Evolutionary conservation across 2,888 invertebrate species (phyloP).

Genomic region (Campoplex nolae): DNA sequence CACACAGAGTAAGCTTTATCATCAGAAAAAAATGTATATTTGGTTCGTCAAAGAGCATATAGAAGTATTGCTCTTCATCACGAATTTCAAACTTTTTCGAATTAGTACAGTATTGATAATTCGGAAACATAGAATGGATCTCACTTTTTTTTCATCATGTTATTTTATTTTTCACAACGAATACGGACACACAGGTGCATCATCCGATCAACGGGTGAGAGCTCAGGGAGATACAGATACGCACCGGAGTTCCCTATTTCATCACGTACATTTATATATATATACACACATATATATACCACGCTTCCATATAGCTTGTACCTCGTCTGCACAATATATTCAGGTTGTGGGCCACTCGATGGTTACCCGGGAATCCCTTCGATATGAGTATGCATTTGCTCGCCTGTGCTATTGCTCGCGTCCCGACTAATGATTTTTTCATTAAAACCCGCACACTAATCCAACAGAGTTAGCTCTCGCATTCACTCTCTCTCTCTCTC

Average conservation of each 20-base stretch:
- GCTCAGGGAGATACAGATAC: constrained; percentile 56
- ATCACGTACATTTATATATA: not conserved
- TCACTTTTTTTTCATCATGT: not conserved
- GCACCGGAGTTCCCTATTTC: constrained; percentile 64
- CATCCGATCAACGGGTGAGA: constrained; percentile 59
- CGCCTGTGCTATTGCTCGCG: constrained; percentile 14
- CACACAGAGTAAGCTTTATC: not conserved
- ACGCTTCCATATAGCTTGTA: constrained; percentile 32
- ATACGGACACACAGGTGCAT: constrained; percentile 45
- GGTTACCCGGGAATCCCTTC: constrained; percentile 6
- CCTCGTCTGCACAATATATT: constrained; percentile 17
- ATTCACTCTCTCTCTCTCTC: constrained; percentile 23
- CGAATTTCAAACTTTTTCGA: not conserved
- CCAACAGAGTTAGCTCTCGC: not conserved
- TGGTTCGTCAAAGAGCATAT: constrained; percentile 3
- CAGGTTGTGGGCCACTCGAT: constrained; percentile 23
- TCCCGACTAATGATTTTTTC: constrained; percentile 66
- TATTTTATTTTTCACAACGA: constrained; percentile 51
- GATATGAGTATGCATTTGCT: constrained; percentile 50
- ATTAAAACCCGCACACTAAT: constrained; percentile 58
- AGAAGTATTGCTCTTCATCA: not conserved
- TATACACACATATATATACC: not conserved
- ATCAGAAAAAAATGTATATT: not conserved
- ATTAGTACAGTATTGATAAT: not conserved
- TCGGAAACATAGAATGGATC: not conserved